Evolutionary conservation across 2,113 vertebrate genomes (phyloP).

Genomic region (Channa argus): DNA sequence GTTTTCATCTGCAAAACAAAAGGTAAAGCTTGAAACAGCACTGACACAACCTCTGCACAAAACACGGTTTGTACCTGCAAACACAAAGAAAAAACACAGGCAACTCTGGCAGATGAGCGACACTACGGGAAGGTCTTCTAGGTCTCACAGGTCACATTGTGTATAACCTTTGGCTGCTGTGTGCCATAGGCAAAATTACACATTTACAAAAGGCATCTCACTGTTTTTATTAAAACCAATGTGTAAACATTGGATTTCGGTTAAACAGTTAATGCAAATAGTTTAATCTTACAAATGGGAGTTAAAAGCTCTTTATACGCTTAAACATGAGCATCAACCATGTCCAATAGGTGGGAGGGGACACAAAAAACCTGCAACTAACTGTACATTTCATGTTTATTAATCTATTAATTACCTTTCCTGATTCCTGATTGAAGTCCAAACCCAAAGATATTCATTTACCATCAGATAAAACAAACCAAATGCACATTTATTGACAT

Average conservation of each 20-base stretch:
- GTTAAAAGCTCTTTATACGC: too few species aligned
- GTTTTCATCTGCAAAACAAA: conserved; percentile 71
- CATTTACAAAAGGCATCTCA: neutral
- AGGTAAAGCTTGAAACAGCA: neutral
- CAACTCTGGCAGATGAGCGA: neutral
- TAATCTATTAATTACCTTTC: too few species aligned
- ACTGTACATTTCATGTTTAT: too few species aligned
- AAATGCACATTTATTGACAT: too few species aligned
- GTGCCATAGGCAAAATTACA: neutral
- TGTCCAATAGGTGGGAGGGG: too few species aligned
- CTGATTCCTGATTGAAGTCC: too few species aligned
- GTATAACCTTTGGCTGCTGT: neutral
- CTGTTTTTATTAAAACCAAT: neutral
- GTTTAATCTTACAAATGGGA: too few species aligned
- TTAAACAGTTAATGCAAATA: neutral
- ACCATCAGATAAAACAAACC: too few species aligned
- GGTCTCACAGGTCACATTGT: neutral
- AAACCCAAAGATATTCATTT: too few species aligned
- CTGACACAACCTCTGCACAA: neutral
- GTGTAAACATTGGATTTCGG: neutral
- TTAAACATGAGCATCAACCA: too few species aligned
- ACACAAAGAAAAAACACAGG: neutral
- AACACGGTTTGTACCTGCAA: neutral
- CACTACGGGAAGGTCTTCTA: too few species aligned
- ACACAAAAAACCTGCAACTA: too few species aligned